These are phyloP conservation scores for Harlomillsia oculata DNA, from an alignment of 1,140 invertebrate species.

Conservation along the genomic window DNA sequence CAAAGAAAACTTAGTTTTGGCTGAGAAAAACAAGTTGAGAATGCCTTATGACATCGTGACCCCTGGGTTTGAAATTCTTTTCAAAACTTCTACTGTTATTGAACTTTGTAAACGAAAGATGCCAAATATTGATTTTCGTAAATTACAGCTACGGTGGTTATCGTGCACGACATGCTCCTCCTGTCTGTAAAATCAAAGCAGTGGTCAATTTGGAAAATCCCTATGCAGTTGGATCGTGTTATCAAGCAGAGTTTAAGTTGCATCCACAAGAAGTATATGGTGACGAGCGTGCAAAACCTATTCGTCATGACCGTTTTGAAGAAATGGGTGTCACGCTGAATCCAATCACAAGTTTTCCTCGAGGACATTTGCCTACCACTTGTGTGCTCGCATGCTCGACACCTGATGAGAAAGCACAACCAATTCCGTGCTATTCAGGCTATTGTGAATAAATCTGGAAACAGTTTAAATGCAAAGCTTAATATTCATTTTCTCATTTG, in stretches of 20 bases:
- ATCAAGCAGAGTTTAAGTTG: conserved; percentile 25
- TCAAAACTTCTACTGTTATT: background rate
- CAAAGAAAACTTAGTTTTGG: conserved; percentile 27
- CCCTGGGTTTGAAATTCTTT: conserved; percentile 16
- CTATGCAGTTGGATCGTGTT: conserved; percentile 21
- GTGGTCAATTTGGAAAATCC: conserved; percentile 18
- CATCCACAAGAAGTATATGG: conserved; percentile 21
- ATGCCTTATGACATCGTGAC: conserved; percentile 30
- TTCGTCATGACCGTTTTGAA: conserved; percentile 11
- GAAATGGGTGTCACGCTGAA: conserved; percentile 22
- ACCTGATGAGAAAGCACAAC: background rate
- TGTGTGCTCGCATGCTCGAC: conserved; percentile 10
- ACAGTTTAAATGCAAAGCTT: too few species aligned
- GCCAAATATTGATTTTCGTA: background rate
- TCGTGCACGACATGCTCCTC: conserved; percentile 18
- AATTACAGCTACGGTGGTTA: background rate
- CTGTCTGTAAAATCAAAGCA: conserved; percentile 33
- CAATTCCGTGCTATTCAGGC: background rate
- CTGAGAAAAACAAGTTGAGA: conserved; percentile 22
- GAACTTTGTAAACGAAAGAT: background rate
- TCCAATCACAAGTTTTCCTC: conserved; percentile 22
- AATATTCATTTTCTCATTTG: background rate
- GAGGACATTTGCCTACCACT: conserved; percentile 16
- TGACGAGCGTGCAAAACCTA: conserved; percentile 9
- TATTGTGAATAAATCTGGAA: too few species aligned